Percentiles rank a stretch among this genome's conserved stretches.
phyloP scores from a whole-genome alignment of 2,113 vertebrate genomes.

The Tragelaphus buxtoni region DNA sequence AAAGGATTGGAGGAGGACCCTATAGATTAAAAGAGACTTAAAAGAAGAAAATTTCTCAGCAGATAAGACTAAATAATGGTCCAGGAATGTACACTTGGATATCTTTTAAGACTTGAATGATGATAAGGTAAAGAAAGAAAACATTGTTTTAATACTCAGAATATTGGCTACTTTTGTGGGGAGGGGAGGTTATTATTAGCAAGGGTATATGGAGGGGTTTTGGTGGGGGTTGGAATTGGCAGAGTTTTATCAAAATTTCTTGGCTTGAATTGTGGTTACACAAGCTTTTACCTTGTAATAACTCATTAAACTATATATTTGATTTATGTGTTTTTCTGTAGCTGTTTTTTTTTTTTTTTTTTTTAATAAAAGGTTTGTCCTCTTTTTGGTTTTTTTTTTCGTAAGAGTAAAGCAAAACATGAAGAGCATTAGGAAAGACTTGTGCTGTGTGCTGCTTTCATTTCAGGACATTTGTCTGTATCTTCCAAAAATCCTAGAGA shows the following conservation, averaged over 20 bases:
- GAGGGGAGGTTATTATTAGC: neutral
- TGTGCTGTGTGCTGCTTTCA: neutral
- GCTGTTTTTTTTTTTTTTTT: neutral
- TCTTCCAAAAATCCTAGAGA: neutral
- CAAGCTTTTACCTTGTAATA: neutral
- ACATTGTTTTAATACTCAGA: neutral
- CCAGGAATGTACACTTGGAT: neutral
- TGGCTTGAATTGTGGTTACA: neutral
- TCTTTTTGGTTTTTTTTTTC: neutral
- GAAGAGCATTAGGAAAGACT: neutral
- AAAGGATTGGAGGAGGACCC: neutral
- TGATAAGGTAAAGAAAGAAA: neutral
- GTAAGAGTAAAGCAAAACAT: neutral
- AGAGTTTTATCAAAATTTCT: neutral
- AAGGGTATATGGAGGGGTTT: neutral
- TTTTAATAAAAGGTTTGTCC: neutral
- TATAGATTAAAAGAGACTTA: slow-evolving; percentile 10
- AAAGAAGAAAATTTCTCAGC: neutral
- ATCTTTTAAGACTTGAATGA: neutral
- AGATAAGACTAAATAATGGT: neutral
- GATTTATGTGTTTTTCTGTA: neutral
- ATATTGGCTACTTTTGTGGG: neutral
- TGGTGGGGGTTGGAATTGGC: neutral
- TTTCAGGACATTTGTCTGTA: neutral
- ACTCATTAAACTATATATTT: neutral